Base-by-base conservation (phyloP, 2,888 invertebrate species). In the Leucozona laternaria region DNA sequence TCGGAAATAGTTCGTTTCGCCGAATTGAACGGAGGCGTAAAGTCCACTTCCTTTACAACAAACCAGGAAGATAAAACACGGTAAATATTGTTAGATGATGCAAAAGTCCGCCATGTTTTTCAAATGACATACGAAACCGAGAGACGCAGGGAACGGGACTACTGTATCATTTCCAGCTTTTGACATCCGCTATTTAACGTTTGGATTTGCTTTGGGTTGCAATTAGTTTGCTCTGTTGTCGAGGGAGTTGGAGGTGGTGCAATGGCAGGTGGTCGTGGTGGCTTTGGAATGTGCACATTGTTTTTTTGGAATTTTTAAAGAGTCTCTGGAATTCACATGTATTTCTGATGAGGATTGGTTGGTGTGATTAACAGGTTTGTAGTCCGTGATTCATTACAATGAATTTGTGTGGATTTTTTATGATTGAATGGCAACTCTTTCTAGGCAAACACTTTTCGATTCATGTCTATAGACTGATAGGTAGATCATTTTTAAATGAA, bases 141-240 rank as follows among this genome's bases (percentile, higher is more conserved):
- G 17, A 17, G 57, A n/a, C 1, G 57, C 8, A 17, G 8, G 31
- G 2, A 4, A 0, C 28, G 10, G 58, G 48, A 37, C 55, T 72
- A 17, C 40, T 80, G 66, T 60, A 77, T 77, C 55, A 77, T 85
- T 72, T 77, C 60, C 53, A 34, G 72, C 15, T 66, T 43, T 43
- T 17, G 37, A 53, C 22, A n/a, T 75, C 8, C 22, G 45, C 55
- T 70, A n/a, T 60, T 73, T 40, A 66, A 50, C 66, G 37, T 45
- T 50, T 60, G 77, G 77, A 48, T 73, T 84, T 45, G 68, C 64
- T 79, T 84, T 73, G 70, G 37, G 57, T 68, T 78, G 55, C 57
- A 86, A 81, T 78, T 86, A 80, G 66, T 73, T 66, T 60, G 28
- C 48, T 78, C 66, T 48, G 11, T 15, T 11, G 17, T 34, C 34